A percentile compares a stretch with the other conserved stretches of the same genome.
Evolutionary conservation across 1,140 invertebrate genomes (phyloP).

Genomic region (Druon quercuslanigerum): DNA sequence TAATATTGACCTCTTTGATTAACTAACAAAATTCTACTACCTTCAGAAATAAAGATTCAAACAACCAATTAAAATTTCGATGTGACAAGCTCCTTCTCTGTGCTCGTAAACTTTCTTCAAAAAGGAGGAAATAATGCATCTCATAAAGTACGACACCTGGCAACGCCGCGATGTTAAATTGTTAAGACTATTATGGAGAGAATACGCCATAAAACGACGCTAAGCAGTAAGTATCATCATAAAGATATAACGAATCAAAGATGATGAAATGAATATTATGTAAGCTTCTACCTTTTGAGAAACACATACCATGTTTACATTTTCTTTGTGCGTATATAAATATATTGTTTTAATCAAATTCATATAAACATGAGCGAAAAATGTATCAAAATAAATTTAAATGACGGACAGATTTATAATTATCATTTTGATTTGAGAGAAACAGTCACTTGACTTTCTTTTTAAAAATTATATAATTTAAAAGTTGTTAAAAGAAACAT

Average conservation of each 20-base stretch:
- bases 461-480: too few species aligned
- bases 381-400: background rate
- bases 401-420: too few species aligned
- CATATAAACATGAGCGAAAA: background rate
- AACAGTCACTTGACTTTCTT: too few species aligned
- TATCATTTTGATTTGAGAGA: too few species aligned
- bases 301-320: too few species aligned
- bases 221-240: background rate
- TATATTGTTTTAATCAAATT: too few species aligned
- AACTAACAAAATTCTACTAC: background rate
- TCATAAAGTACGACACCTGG: slow-evolving; percentile 6
- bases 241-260: background rate
- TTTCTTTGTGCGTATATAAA: too few species aligned
- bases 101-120: slow-evolving; percentile 6
- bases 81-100: background rate
- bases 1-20: background rate
- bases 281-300: background rate
- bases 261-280: background rate
- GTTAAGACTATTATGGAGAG: background rate
- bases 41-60: background rate
- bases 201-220: background rate
- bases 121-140: background rate
- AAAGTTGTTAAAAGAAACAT: too few species aligned
- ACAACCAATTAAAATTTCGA: slow-evolving; percentile 5
- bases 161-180: background rate